Base-by-base conservation (phyloP, 1,140 invertebrate genomes). In the Zaprionus nigranus region DNA sequence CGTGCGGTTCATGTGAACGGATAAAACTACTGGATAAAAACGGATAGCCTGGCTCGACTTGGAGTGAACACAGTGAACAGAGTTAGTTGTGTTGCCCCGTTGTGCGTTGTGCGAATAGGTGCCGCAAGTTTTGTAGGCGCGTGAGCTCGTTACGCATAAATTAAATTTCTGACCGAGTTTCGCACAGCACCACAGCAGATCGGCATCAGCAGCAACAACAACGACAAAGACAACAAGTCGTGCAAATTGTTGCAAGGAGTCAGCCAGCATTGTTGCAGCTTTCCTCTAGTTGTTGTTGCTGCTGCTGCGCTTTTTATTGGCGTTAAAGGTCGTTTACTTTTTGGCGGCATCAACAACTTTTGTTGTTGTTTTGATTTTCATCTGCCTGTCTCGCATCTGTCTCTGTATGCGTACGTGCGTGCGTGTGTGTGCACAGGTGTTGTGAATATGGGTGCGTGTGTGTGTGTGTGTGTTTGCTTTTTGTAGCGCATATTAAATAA, bases 261-360 rank as follows among this genome's bases (percentile, higher is more conserved):
- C 43, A 40, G 60, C 22, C 30, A 57, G 53, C 54, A 56, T 60
- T 65, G 73, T 65, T 65, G 74, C 82, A 70, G 69, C 78, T 77
- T 76, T 82, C 67, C 59, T 67, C 65, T 59, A 56, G 43, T 65
- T 63, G 65, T 66, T 63, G 75, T 28, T 73, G 65, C 22, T 53
- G 49, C 24, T 40, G 46, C 46, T 51, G 46, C 83, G 70, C 69
- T 82, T 90, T 85, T 91, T 90, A 82, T 90, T 85, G 86, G 86
- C 86, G 79, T 86, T 90, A 90, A 90, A 90, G 85, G 85, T 90
- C 85, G 87, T 90, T 90, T 90, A 90, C 85, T 90, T 90, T 90
- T 90, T 85, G 85, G 86, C 85, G 86, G 82, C 86, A 88, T 90
- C 86, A 88, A 85, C 85, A 84, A 88, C 85, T 85, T 90, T 88